Conservation (phyloP, 2,888 invertebrate species). For the Diaperis boleti region DNA sequence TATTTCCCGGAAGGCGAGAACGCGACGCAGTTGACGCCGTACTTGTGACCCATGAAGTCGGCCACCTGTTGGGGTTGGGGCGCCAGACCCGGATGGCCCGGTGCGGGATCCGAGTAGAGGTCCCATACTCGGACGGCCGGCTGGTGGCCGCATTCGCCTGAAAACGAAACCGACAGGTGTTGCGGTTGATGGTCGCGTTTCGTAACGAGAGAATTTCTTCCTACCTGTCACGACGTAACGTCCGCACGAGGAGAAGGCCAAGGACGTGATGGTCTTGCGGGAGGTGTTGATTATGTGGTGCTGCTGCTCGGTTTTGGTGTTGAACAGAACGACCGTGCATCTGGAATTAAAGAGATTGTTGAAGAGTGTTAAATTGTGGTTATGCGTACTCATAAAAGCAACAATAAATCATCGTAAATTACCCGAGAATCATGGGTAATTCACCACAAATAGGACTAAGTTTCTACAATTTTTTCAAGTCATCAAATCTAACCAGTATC, state of each 20-base stretch:
- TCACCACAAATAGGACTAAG: no score
- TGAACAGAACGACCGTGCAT: constrained; percentile 95
- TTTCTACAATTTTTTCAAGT: no score
- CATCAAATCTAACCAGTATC: no score
- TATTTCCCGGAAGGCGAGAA: constrained; percentile 89
- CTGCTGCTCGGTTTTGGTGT: constrained; percentile 86
- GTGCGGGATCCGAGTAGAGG: constrained; percentile 78
- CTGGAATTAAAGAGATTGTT: constrained; percentile 71
- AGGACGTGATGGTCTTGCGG: constrained; percentile 91
- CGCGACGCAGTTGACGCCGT: constrained; percentile 96
- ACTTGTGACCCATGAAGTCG: constrained; percentile 96
- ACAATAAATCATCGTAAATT: no score
- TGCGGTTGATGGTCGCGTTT: neutral
- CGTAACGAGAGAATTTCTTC: neutral
- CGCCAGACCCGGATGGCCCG: constrained; percentile 66
- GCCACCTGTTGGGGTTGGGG: constrained; percentile 81
- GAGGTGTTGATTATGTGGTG: constrained; percentile 89
- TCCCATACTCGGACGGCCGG: constrained; percentile 94
- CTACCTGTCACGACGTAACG: constrained; percentile 84
- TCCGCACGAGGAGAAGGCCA: constrained; percentile 94
- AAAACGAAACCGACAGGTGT: constrained; percentile 34
- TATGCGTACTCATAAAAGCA: no score
- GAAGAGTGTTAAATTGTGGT: no score
- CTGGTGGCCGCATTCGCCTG: constrained; percentile 94
- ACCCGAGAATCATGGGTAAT: no score